Evolutionary conservation across 2,113 vertebrate genomes (phyloP).

Genomic region (Poeciliopsis retropinna): DNA sequence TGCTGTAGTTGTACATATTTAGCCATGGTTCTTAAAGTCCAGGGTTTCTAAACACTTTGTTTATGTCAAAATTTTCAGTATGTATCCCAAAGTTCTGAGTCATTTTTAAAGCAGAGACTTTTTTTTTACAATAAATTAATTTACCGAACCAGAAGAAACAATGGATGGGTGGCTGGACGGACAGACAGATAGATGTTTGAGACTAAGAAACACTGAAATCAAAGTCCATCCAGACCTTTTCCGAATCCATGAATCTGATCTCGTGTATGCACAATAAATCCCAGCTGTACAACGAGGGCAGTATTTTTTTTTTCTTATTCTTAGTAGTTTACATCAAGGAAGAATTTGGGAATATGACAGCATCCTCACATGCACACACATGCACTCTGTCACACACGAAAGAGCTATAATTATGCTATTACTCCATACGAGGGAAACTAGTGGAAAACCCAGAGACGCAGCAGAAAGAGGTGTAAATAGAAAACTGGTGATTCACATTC

Average conservation of each 20-base stretch:
- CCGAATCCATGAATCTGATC: constrained; percentile 26
- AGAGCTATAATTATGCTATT: constrained; percentile 66
- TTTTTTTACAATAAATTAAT: no score
- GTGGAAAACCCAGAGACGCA: constrained; percentile 73
- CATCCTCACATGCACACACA: constrained; percentile 51
- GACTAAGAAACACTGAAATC: no score
- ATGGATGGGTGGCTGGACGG: no score
- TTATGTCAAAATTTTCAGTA: no score
- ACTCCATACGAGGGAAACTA: constrained; percentile 68
- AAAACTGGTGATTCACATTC: constrained; percentile 73
- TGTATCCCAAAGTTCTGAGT: no score
- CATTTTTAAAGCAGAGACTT: no score
- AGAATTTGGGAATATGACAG: constrained; percentile 63
- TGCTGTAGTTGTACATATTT: no score
- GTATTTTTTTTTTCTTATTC: constrained; percentile 53
- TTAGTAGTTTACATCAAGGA: constrained; percentile 64
- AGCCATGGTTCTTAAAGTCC: no score
- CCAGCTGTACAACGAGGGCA: constrained; percentile 4
- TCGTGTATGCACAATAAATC: constrained; percentile 24
- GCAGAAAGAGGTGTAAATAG: constrained; percentile 76
- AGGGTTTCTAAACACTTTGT: no score
- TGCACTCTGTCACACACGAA: constrained; percentile 32
- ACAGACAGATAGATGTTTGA: no score
- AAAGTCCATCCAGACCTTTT: no score
- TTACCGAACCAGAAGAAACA: no score